Conservation (phyloP, 2,113 vertebrate genomes). For the Proteles cristata region DNA sequence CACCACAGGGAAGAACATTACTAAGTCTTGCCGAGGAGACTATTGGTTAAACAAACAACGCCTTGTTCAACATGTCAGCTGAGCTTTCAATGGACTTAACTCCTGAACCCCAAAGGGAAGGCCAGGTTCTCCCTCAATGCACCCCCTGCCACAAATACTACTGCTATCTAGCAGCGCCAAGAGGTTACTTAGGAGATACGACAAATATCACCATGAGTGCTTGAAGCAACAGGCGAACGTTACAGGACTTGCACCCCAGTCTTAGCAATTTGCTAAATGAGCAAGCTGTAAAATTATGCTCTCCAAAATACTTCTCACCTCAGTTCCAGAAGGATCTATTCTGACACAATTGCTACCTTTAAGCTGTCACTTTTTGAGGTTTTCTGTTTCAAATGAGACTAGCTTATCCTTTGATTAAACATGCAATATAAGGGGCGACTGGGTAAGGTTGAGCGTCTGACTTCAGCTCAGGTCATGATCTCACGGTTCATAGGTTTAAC, state of each 20-base stretch:
- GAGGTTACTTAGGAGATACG: fast-evolving
- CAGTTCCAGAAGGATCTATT: not conserved
- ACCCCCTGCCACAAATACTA: not conserved
- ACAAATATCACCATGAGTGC: not conserved
- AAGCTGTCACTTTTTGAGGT: conserved; percentile 52
- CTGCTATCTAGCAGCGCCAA: not conserved
- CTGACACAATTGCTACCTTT: conserved; percentile 46
- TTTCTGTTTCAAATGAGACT: conserved; percentile 76
- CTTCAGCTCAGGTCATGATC: too few species aligned
- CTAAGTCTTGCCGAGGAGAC: not conserved
- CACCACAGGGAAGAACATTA: not conserved
- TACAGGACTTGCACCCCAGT: not conserved
- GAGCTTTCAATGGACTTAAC: not conserved
- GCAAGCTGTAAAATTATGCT: not conserved
- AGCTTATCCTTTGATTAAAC: conserved; percentile 82
- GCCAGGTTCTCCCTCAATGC: not conserved
- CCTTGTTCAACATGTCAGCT: not conserved
- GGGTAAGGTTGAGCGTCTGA: too few species aligned
- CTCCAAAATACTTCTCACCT: not conserved
- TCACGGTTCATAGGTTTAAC: too few species aligned
- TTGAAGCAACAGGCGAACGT: not conserved
- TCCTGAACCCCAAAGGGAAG: not conserved
- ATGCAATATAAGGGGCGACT: conserved; percentile 42
- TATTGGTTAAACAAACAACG: not conserved
- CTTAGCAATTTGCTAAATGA: not conserved